These are phyloP conservation scores for Hybos culiciformis DNA, from an alignment of 2,888 invertebrate genomes.

Conservation along the genomic window DNA sequence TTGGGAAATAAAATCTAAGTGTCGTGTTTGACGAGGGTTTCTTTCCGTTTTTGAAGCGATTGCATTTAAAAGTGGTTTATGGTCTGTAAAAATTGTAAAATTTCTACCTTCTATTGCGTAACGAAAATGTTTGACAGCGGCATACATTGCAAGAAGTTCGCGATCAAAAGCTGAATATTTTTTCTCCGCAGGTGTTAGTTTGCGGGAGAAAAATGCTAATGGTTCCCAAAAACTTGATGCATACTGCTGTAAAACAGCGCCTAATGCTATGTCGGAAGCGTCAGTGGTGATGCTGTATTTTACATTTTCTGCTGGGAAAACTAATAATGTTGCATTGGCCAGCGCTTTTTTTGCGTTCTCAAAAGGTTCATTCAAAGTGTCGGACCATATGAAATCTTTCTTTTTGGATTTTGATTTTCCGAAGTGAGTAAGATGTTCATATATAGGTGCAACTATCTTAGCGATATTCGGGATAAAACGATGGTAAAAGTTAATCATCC, in stretches of 20 bases:
- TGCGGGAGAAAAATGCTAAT: neutral
- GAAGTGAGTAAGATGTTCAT: neutral
- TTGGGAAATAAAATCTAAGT: slow-evolving; percentile 21
- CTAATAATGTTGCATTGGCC: neutral
- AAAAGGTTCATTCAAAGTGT: neutral
- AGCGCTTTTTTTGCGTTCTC: neutral
- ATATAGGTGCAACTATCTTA: neutral
- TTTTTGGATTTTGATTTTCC: neutral
- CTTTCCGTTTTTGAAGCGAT: slow-evolving; percentile 16
- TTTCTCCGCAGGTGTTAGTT: neutral
- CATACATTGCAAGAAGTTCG: neutral
- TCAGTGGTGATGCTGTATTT: neutral
- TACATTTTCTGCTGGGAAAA: neutral
- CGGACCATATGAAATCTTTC: neutral
- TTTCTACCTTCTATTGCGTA: slow-evolving; percentile 26
- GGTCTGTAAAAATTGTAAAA: slow-evolving; percentile 23
- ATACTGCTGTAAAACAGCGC: neutral
- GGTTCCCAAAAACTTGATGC: neutral
- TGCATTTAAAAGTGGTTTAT: slow-evolving; percentile 23
- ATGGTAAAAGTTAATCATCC: neutral
- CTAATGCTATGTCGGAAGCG: neutral
- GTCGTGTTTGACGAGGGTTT: slow-evolving; percentile 21
- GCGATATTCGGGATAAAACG: neutral
- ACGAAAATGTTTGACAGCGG: neutral
- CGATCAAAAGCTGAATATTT: neutral